Base-by-base conservation (phyloP, 2,797 vertebrate species). In the Setipinna tenuifilis region DNA sequence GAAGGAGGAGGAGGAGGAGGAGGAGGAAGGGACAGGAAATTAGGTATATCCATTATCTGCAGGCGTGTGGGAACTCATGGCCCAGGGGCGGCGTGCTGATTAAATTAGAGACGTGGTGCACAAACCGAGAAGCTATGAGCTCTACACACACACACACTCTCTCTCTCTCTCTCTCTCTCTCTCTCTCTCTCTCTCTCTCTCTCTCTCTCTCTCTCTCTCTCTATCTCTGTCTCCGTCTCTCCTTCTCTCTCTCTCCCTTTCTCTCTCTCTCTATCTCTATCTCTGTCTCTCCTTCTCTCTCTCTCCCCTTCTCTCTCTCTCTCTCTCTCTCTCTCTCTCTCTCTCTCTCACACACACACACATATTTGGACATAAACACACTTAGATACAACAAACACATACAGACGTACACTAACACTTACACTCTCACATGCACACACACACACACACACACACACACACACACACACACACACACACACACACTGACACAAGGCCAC, bases 21-120 rank as follows among this genome's bases (percentile, higher is more conserved):
- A 28, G 62, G 28, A 35, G 68, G 68, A 71, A 5, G 17, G 35
- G 71, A 21, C 71, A 78, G 71, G 71, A 78, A 78, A 44, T 78
- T 25, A 78, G 71, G 71, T 78, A 78, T 21, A 78, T 41, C 16
- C 71, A 78, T 78, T 78, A 78, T 78, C 71, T 78, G 71, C 71
- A 2, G 71, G 71, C 71, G 35, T 78, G 71, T 78, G 71, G 71
- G 71, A 78, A 78, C 71, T 11, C 71, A 21, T 19, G 71, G 71
- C 35, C 71, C 71, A 19, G 17, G 71, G 31, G 35, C 35, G 71
- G 17, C 17, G 71, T 78, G 71, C 71, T 78, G 71, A 78, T 78
- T 78, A 44, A 78, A 78, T 78, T 78, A 78, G 71, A 25, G 71
- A 78, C 35, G 35, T 41, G 71, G 71, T 78, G 71, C 19, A 16